Base-by-base conservation (phyloP, 2,888 invertebrate genomes). In the Netelia melanura region DNA sequence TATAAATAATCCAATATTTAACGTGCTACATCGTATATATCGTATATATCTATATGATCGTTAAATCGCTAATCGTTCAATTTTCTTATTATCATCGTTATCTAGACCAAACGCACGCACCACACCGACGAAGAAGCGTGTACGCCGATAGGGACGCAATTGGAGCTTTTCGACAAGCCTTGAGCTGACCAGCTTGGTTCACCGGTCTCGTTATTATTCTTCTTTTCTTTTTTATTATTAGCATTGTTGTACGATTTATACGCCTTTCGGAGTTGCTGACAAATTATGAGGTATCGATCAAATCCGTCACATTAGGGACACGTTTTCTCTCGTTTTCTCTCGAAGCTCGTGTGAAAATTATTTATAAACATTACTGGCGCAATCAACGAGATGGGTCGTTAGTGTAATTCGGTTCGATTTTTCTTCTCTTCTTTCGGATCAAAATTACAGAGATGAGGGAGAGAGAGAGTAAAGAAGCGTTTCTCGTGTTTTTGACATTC, bases 71-170 rank as follows among this genome's bases (percentile, higher is more conserved):
- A 79, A 67, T 76, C 43, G 68, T 72, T 67, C 54, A 68, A 71
- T 84, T 84, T 84, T 68, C 23, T 84, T 81, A 74, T 84, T 86
- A 86, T 87, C 80, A 86, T 86, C 74, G 67, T 86, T 83, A 86
- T 86, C 86, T 86, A 90, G 90, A 85, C 87, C 87, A 72, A 86
- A 86, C 81, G 85, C 86, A 81, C 90, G 88, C 75, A 44, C 17
- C 76, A 86, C 91, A 90, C 83, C 89, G 90, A 88, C 88, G 25
- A 87, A 89, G 89, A 91, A 84, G 65, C 85, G 81, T 75, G 85
- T 74, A 84, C 78, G 75, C 75, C 86, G 72, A 83, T 80, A 88
- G 89, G 91, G 91, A 91, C 91, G 91, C 91, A 92, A 91, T 91
- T 86, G 84, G 88, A 90, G 88, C 82, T 87, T 81, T 86, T 84